Base-by-base conservation (phyloP, 2,113 vertebrate species). In the Megaptera novaeangliae region DNA sequence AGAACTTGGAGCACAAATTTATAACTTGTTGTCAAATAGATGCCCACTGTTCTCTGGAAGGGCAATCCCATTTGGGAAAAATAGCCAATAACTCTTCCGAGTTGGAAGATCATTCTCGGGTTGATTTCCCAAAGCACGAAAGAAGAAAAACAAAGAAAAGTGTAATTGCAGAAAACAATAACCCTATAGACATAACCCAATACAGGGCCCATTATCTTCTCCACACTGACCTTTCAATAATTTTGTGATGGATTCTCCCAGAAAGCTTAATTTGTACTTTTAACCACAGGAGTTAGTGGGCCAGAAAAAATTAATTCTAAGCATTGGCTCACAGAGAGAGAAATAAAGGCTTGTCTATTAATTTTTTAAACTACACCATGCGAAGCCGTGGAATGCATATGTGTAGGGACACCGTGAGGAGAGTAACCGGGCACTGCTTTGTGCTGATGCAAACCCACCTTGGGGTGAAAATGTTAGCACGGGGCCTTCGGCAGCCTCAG, bases 221-320 rank as follows among this genome's bases (percentile, higher is more conserved):
- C 92, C 68, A 52, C 57, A 8, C 77, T 25, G 83, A 78, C 69
- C 75, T 75, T 27, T 59, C 87, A 52, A 84, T 69, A 91, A 90
- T 36, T 88, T 23, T 25, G 72, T 83, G 88, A 84, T 59, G 41
- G 74, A 95, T 87, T 93, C 39, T 88, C 77, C 71, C 13, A 5
- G 81, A 94, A 95, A 96, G 75, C 94, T 92, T 94, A 34, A 96
- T 95, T 96, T 91, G 59, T 96, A 93, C 93, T 95, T 95, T 92
- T 93, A 96, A 71, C 88, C 72, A 85, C 61, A 63, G 95, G 82
- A 96, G 80, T 81, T 96, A 95, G 75, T 78, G 61, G 91, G 77
- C 93, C 93, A 96, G 90, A 82, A 90, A 97, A 96, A 84, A 95
- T 39, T 94, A 90, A 96, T 71, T 84, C 80, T 57, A 69, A 88